These are phyloP conservation scores for Drosophila nigromelanica DNA, from an alignment of 1,140 invertebrate genomes.

Conservation along the genomic window DNA sequence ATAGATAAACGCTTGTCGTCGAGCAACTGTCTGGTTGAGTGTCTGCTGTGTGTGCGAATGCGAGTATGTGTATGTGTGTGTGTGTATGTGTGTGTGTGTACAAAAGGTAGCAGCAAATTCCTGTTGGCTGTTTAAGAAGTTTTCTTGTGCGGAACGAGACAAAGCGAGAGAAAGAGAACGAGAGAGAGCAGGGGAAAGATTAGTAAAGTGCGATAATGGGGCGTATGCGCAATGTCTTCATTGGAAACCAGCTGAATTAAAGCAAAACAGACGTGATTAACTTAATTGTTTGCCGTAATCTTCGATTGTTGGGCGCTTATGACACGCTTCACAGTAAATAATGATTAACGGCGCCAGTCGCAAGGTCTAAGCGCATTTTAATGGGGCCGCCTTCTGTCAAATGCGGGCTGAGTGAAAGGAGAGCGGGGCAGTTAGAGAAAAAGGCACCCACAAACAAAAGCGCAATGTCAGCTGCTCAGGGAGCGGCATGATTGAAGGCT, in stretches of 20 bases:
- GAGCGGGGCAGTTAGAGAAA: not conserved
- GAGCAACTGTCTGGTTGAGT: slow-evolving; percentile 26
- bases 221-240: slow-evolving; percentile 66
- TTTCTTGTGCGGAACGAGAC: slow-evolving; percentile 8
- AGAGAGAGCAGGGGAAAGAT: not conserved
- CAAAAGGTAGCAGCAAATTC: slow-evolving; percentile 67
- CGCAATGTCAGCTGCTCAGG: slow-evolving; percentile 59
- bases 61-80: slow-evolving; percentile 15
- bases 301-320: slow-evolving; percentile 53
- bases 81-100: slow-evolving; percentile 19
- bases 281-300: slow-evolving; percentile 73
- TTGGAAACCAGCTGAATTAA: slow-evolving; percentile 37
- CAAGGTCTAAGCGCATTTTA: slow-evolving; percentile 73
- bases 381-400: slow-evolving; percentile 51
- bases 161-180: too few species aligned
- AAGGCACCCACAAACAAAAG: slow-evolving; percentile 49
- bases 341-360: slow-evolving; percentile 71
- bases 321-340: slow-evolving; percentile 50
- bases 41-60: not conserved
- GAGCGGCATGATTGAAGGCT: slow-evolving; percentile 30
- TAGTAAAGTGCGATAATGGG: slow-evolving; percentile 31
- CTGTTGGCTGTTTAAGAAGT: slow-evolving; percentile 49
- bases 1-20: slow-evolving; percentile 73
- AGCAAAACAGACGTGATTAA: slow-evolving; percentile 73
- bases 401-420: slow-evolving; percentile 16